Evolutionary conservation across 2,113 vertebrate species (phyloP).

Genomic region (Procapra przewalskii): DNA sequence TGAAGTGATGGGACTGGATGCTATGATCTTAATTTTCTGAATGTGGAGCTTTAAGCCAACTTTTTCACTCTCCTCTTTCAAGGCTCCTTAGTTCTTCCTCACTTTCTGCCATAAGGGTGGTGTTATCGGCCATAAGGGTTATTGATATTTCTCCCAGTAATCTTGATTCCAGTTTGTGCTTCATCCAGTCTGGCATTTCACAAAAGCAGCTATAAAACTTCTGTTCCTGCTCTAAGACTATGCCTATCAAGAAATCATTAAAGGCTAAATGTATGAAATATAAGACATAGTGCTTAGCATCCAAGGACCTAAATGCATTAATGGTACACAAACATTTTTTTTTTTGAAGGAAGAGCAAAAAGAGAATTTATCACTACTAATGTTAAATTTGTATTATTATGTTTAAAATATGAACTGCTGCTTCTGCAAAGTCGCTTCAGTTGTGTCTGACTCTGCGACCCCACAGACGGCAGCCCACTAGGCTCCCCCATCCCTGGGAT

Average conservation of each 20-base stretch:
- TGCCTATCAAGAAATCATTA: not conserved
- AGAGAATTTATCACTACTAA: not conserved
- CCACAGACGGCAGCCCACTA: too few species aligned
- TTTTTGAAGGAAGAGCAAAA: not conserved
- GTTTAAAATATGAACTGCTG: not conserved
- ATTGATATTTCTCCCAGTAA: not conserved
- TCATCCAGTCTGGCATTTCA: not conserved
- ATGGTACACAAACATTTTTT: not conserved
- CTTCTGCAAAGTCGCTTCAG: too few species aligned
- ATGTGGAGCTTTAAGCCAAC: not conserved
- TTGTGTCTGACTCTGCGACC: too few species aligned
- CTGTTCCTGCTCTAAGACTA: not conserved
- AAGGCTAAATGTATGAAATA: not conserved
- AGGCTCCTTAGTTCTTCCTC: not conserved
- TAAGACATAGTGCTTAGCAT: not conserved
- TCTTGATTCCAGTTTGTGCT: not conserved
- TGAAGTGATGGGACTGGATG: not conserved
- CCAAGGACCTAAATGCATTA: not conserved
- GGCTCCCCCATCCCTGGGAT: too few species aligned
- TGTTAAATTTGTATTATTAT: not conserved
- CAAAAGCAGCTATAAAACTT: not conserved
- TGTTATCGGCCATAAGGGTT: not conserved
- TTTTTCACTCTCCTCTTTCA: not conserved
- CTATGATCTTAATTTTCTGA: not conserved
- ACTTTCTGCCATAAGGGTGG: not conserved